Percentiles rank a stretch among this genome's conserved stretches.
phyloP scores from a whole-genome alignment of 2,797 vertebrate species.

The Pantherophis alleghaniensis region DNA sequence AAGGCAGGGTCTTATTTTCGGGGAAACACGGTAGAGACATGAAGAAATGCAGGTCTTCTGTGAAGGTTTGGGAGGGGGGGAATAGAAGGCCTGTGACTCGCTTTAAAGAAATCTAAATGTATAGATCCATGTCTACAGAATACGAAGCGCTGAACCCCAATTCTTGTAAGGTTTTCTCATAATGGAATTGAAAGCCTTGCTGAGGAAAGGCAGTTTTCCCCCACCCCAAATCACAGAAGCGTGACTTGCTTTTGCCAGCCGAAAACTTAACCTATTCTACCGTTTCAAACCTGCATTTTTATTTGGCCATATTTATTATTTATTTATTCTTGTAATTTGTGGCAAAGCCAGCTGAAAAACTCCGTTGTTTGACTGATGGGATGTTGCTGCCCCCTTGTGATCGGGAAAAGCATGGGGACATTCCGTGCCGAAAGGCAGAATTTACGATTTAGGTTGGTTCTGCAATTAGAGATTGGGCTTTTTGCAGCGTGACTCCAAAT shows the following conservation, averaged over 20 bases:
- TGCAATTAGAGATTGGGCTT: background rate
- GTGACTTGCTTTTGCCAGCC: too few relatives aligned
- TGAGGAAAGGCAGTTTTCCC: too few relatives aligned
- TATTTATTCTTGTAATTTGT: too few relatives aligned
- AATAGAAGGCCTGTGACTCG: rapidly evolving
- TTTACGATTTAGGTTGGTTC: background rate
- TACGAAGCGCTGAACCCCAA: background rate
- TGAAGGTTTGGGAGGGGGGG: too few relatives aligned
- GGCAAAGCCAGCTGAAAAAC: background rate
- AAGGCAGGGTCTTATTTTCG: too few relatives aligned
- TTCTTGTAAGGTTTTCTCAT: background rate
- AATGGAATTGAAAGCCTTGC: background rate
- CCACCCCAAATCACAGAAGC: background rate
- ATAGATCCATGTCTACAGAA: background rate
- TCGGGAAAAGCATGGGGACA: too few relatives aligned
- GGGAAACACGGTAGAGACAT: background rate
- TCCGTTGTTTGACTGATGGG: too few relatives aligned
- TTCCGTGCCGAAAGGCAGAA: too few relatives aligned
- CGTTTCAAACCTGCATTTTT: background rate
- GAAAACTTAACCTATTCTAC: background rate
- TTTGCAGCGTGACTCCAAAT: too few relatives aligned
- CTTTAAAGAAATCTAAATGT: background rate
- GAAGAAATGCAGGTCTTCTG: background rate
- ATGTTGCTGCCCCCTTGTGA: slow-evolving; percentile 49
- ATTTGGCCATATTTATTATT: too few relatives aligned